These are phyloP conservation scores for Bucorvus abyssinicus DNA, from an alignment of 2,797 vertebrate genomes.

Conservation along the genomic window DNA sequence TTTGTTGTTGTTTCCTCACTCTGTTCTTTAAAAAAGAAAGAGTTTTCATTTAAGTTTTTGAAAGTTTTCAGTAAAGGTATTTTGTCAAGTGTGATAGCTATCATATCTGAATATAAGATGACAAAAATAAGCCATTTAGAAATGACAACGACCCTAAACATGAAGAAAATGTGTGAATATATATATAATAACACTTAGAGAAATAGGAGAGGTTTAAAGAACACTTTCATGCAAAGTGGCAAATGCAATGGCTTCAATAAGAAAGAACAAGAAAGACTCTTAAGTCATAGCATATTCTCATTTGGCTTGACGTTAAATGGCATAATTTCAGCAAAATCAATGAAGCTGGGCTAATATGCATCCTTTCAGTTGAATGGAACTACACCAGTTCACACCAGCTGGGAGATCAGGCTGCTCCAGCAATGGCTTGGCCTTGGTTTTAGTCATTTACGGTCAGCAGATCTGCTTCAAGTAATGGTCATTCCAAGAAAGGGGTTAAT, in stretches of 20 bases:
- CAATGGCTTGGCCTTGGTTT: neutral
- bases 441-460: neutral
- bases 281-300: neutral
- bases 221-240: neutral
- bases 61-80: neutral
- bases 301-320: neutral
- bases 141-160: neutral
- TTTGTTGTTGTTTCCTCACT: neutral
- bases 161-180: neutral
- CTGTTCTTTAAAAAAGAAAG: neutral
- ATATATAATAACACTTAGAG: neutral
- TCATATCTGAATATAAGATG: neutral
- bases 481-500: neutral
- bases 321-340: constrained; percentile 15
- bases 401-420: neutral
- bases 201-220: neutral
- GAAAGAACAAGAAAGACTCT: neutral
- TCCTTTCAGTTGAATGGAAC: neutral
- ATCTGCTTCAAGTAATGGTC: neutral
- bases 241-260: neutral
- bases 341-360: constrained; percentile 1
- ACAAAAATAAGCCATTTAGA: neutral
- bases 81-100: neutral
- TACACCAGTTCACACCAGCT: neutral
- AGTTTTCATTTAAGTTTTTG: neutral